Percentiles rank a stretch among this genome's conserved stretches.
Conservation (phyloP, 2,113 vertebrate genomes). For the Diadophis punctatus region DNA sequence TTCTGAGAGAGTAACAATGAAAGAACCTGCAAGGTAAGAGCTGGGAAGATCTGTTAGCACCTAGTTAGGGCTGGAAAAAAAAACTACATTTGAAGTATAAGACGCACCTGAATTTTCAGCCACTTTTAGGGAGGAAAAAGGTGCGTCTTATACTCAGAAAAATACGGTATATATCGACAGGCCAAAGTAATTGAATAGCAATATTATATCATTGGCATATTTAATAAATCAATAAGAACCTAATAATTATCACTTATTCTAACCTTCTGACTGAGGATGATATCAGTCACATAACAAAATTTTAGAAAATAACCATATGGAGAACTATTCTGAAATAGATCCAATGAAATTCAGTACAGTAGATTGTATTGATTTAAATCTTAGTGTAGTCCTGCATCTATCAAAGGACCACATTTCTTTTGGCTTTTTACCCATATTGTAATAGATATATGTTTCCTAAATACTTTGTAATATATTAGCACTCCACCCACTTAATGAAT, state of each 20-base stretch:
- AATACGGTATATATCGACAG: neutral
- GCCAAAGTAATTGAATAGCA: neutral
- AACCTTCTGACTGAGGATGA: neutral
- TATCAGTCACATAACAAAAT: neutral
- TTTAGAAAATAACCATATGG: neutral
- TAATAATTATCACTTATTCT: neutral
- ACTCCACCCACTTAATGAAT: too few species aligned
- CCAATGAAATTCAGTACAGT: neutral
- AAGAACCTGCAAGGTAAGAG: too few species aligned
- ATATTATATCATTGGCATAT: neutral
- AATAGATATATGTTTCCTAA: neutral
- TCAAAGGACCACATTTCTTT: neutral
- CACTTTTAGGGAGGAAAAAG: too few species aligned
- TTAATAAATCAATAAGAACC: neutral
- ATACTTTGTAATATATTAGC: neutral
- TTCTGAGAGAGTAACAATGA: too few species aligned
- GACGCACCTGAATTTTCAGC: too few species aligned
- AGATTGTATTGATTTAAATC: neutral
- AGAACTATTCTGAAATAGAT: neutral
- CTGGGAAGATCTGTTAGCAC: too few species aligned
- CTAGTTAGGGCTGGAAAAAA: too few species aligned
- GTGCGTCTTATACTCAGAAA: too few species aligned
- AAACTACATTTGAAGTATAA: too few species aligned
- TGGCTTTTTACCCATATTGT: neutral
- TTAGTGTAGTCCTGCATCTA: neutral